A percentile compares a stretch with the other conserved stretches of the same genome.
Conservation (phyloP, 1,140 invertebrate species). For the Atta texana region DNA sequence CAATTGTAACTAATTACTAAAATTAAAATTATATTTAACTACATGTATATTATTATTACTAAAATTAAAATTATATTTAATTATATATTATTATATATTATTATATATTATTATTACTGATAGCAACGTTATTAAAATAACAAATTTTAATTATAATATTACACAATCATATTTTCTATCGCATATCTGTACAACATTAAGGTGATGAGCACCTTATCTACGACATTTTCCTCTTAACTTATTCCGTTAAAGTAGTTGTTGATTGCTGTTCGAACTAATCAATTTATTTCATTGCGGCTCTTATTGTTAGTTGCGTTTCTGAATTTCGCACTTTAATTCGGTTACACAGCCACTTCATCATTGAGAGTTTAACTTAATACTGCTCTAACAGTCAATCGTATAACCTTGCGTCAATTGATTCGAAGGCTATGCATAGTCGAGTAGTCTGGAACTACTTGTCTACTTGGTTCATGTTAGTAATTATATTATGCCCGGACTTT, state of each 20-base stretch:
- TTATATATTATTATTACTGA: not conserved
- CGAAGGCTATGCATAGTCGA: conserved; percentile 44
- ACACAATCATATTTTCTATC: not conserved
- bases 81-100: too few relatives aligned
- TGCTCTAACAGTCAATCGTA: conserved; percentile 7
- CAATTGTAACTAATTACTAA: not conserved
- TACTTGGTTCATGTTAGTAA: conserved; percentile 55
- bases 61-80: not conserved
- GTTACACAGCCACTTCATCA: conserved; percentile 29
- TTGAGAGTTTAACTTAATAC: conserved; percentile 30
- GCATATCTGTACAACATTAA: not conserved
- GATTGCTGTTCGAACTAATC: conserved; percentile 16
- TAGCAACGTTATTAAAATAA: not conserved
- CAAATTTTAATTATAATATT: not conserved
- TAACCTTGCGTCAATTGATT: conserved; percentile 27
- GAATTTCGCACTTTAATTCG: conserved; percentile 14
- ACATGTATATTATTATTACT: not conserved
- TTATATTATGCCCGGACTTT: conserved; percentile 64
- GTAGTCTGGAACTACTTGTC: conserved; percentile 38
- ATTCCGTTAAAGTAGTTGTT: not conserved
- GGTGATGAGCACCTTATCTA: not conserved
- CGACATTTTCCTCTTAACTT: not conserved
- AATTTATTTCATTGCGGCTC: conserved; percentile 24
- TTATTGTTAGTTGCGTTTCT: conserved; percentile 13
- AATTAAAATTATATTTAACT: not conserved